These are phyloP conservation scores for Aphaenogaster floridana DNA, from an alignment of 1,140 invertebrate species.

Conservation along the genomic window DNA sequence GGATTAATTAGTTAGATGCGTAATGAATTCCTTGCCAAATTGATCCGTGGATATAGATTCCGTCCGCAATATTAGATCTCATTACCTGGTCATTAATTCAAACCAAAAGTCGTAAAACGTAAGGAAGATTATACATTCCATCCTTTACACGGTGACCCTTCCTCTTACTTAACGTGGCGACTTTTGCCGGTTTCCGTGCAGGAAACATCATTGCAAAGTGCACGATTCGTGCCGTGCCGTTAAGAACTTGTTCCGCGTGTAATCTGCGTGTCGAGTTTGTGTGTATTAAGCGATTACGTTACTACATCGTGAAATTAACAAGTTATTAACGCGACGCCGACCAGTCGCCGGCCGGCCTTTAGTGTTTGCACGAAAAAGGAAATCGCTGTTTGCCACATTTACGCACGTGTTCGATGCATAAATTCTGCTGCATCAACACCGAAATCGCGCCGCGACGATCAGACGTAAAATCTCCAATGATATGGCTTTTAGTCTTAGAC, in stretches of 20 bases:
- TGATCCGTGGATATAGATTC: not conserved
- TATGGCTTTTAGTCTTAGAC: not conserved
- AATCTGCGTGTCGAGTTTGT: conserved; percentile 21
- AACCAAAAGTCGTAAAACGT: not conserved
- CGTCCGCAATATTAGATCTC: not conserved
- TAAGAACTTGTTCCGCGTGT: conserved; percentile 50
- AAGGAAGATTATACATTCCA: not conserved
- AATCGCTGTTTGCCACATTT: conserved; percentile 27
- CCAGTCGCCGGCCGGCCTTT: not conserved
- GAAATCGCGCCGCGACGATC: not conserved
- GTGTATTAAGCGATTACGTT: conserved; percentile 43
- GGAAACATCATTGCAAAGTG: conserved; percentile 31
- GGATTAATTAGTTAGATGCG: not conserved
- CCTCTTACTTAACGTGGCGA: conserved; percentile 15
- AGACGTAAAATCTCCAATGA: not conserved
- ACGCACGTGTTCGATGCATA: conserved; percentile 12
- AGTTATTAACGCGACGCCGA: conserved; percentile 34
- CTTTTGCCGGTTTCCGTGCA: conserved; percentile 34
- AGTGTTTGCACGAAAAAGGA: conserved; percentile 9
- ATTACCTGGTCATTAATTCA: not conserved
- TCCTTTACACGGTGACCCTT: conserved; percentile 14
- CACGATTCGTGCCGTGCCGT: conserved; percentile 28
- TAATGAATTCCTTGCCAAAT: not conserved
- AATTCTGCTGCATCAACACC: conserved; percentile 13
- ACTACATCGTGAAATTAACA: conserved; percentile 54